Evolutionary conservation across 2,113 vertebrate species (phyloP), one percentile per base, ranked within the genome.

Genomic region (Microcebus griseorufus): DNA sequence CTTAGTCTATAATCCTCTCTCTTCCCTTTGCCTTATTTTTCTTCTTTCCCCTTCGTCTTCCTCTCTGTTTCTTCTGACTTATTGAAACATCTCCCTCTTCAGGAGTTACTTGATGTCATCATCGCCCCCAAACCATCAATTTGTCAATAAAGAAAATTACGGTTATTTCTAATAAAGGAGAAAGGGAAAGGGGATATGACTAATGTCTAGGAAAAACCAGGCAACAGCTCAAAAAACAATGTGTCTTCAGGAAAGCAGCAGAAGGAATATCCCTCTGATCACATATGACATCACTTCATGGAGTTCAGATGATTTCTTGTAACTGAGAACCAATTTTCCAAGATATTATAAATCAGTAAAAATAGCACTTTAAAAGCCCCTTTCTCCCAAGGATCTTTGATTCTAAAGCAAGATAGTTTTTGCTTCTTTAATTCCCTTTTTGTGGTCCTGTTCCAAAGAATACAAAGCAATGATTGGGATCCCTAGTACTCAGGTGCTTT

Each of bases 291-390:
- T 98, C 51, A 97, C 95, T 93, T 96, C 89, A 65, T 64, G 95
- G 98, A 98, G 97, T 96, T 96, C 97, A 94, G 89, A 89, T 94
- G 97, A 96, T 86, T 97, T 96, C 76, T 93, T 90, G 96, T 83
- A 73, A 60, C 25, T 97, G 97, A 96, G 97, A 97, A 95, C 87
- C 97, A 92, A 97, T 98, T 98, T 99, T 98, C 98, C 96, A 90
- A 98, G 97, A 98, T 98, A 98, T 95, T 97, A 96, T 97, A 97
- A 98, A 91, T 98, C 94, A 98, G 87, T 97, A 98, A 98, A 97
- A 97, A 89, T 25, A 45, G 93, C 97, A 98, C 97, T 98, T 98
- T 98, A 97, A 98, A 92, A 97, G 39, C 2, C 27, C 60, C 48
- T 95, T 96, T 97, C 95, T 97, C 94, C 70, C 25, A 91, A 98